Conservation (phyloP, 1,140 invertebrate genomes). For the Onthophagus taurus region DNA sequence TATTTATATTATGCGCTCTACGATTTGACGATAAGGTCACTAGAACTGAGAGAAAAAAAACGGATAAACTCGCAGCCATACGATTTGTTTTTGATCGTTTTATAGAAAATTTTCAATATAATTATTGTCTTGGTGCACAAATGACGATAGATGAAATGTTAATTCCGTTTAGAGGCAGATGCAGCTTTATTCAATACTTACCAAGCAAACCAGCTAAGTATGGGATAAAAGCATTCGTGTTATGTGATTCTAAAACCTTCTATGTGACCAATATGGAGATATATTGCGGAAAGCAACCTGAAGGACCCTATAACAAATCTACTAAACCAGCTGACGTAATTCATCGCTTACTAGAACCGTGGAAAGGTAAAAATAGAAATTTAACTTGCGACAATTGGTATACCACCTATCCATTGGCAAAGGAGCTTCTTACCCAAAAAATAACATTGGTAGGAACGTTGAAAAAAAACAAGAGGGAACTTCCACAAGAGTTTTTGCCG, state of each 20-base stretch:
- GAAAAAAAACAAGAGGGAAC: constrained; percentile 31
- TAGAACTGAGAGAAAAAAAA: constrained; percentile 1
- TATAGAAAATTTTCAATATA: constrained; percentile 2
- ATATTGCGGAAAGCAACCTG: neutral
- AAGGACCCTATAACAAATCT: neutral
- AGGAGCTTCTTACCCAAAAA: constrained; percentile 26
- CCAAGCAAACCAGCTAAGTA: constrained; percentile 5
- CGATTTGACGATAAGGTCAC: no score
- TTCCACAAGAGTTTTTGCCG: constrained; percentile 30
- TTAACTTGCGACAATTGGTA: constrained; percentile 31
- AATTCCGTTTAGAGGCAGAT: neutral
- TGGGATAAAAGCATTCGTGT: neutral
- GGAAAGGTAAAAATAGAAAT: constrained; percentile 26
- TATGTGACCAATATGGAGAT: constrained; percentile 10
- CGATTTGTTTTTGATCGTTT: neutral
- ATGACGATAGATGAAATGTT: neutral
- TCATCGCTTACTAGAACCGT: constrained; percentile 21
- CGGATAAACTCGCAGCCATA: constrained; percentile 5
- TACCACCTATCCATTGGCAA: constrained; percentile 22
- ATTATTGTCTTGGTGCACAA: neutral
- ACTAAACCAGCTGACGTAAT: constrained; percentile 18
- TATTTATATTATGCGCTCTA: no score
- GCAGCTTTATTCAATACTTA: constrained; percentile 5
- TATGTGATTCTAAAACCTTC: neutral
- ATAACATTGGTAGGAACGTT: constrained; percentile 29